Percentiles rank a stretch among this genome's conserved stretches.
Evolutionary conservation across 2,797 vertebrate species (phyloP).

Genomic region (Melanogrammus aeglefinus): DNA sequence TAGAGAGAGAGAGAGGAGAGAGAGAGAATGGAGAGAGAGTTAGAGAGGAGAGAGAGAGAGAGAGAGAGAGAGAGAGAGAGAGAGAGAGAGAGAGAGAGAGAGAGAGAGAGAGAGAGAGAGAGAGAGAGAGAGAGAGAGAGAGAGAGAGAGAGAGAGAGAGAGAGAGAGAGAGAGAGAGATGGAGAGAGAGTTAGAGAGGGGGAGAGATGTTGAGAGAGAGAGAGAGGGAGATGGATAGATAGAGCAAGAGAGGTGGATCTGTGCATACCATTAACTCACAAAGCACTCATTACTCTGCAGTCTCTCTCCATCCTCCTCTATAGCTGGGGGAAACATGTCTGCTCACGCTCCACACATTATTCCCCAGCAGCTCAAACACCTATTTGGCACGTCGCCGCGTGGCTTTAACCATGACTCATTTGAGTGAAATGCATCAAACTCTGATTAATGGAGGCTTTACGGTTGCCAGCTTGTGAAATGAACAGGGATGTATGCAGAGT

Average conservation of each 20-base stretch:
- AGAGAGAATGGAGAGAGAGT: no score
- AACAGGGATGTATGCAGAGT: constrained; percentile 57
- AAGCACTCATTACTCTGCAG: constrained; percentile 72
- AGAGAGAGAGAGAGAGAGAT: neutral
- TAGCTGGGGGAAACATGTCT: constrained; percentile 69
- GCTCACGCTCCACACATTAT: constrained; percentile 64
- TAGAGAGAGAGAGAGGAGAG: no score
- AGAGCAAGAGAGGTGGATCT: constrained; percentile 43
- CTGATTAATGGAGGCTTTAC: constrained; percentile 46
- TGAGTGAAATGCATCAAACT: constrained; percentile 70
- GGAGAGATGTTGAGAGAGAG: neutral
- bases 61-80: no score
- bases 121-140: neutral
- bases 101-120: no score
- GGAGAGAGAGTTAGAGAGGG: neutral
- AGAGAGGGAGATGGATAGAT: neutral
- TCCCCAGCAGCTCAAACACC: constrained; percentile 51
- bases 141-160: neutral
- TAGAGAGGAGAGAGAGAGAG: constrained; percentile 25
- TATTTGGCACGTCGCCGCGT: constrained; percentile 48
- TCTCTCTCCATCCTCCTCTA: constrained; percentile 67
- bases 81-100: no score
- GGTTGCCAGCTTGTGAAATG: constrained; percentile 64
- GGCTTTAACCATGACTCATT: constrained; percentile 71
- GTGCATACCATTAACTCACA: constrained; percentile 72